Evolutionary conservation across 2,113 vertebrate species (phyloP).

Genomic region (Dicentrarchus labrax): DNA sequence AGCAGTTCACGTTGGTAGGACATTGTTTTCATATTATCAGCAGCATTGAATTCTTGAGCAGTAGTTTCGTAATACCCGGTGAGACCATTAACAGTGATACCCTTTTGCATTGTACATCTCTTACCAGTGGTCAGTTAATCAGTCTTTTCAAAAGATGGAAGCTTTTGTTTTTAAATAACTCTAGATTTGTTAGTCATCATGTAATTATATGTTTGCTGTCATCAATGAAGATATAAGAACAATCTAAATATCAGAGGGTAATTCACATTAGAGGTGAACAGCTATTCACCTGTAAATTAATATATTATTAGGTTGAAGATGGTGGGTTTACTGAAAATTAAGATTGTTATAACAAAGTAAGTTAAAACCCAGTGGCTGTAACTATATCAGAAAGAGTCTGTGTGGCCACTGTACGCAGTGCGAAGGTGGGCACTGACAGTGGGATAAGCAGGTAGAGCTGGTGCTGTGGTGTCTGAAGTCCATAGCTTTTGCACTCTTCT

Average conservation of each 20-base stretch:
- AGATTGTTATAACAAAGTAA: background rate
- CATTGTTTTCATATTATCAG: background rate
- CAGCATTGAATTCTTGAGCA: background rate
- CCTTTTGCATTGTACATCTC: background rate
- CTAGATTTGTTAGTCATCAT: background rate
- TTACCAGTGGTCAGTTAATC: background rate
- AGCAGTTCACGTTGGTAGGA: background rate
- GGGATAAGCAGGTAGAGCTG: conserved; percentile 87
- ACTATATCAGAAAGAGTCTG: conserved; percentile 83
- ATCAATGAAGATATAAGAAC: background rate
- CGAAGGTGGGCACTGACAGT: conserved; percentile 87
- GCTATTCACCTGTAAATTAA: background rate
- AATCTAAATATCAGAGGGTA: background rate
- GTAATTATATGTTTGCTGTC: background rate
- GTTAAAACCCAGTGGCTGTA: conserved; percentile 80
- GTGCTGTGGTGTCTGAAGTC: conserved; percentile 85
- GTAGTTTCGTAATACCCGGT: background rate
- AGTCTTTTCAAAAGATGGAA: background rate
- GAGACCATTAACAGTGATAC: background rate
- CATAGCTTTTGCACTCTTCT: conserved; percentile 86
- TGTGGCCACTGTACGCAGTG: conserved; percentile 85
- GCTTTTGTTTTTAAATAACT: background rate
- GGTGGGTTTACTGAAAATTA: background rate
- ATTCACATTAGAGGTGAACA: conserved; percentile 8
- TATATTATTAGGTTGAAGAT: background rate